Evolutionary conservation across 2,888 invertebrate genomes (phyloP), one percentile per base, ranked within the genome.

Genomic region (Monochamus alternatus): DNA sequence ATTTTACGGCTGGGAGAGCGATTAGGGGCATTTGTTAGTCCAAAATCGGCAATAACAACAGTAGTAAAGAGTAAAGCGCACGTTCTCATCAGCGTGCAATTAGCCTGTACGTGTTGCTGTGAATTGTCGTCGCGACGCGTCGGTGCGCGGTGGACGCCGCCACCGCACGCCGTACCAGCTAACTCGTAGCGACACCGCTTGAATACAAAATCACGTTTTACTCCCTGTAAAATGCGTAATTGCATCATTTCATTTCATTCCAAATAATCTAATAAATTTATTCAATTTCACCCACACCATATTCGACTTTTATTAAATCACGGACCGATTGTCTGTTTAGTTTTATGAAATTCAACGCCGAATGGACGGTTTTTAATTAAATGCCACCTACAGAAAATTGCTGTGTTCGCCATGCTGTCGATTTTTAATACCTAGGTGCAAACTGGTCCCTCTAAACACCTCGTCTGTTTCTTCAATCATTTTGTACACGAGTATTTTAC

Each of bases 61-160:
- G 84, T 82, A 85, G 85, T 85, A 86, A 87, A 87, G 86, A 86
- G 86, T 85, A 84, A 85, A 87, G 86, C 85, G 87, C 88, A 88
- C 88, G 88, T 88, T 87, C 87, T 86, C 87, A 87, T 87, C 87
- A 89, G 86, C 83, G 84, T 83, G 87, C 87, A 88, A 89, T 89
- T 88, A 88, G 88, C 85, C 84, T 85, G 87, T 87, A 88, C 88
- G 88, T 88, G 87, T 87, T 86, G 86, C 85, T 83, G 85, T 78
- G 84, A 84, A 83, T 85, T 83, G 81, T 83, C 82, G 85, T 79
- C 84, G 84, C 84, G 81, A 78, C 77, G 81, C 82, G 81, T 77
- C 79, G 75, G 79, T 76, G 75, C 77, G 80, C 79, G 72, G 62
- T 72, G 72, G 63, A 65, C 73, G 76, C 74, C 74, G 75, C 75